Percentiles rank a stretch among this genome's conserved stretches.
Evolutionary conservation across 1,140 invertebrate genomes (phyloP).

Genomic region (Potamilus streckersoni): DNA sequence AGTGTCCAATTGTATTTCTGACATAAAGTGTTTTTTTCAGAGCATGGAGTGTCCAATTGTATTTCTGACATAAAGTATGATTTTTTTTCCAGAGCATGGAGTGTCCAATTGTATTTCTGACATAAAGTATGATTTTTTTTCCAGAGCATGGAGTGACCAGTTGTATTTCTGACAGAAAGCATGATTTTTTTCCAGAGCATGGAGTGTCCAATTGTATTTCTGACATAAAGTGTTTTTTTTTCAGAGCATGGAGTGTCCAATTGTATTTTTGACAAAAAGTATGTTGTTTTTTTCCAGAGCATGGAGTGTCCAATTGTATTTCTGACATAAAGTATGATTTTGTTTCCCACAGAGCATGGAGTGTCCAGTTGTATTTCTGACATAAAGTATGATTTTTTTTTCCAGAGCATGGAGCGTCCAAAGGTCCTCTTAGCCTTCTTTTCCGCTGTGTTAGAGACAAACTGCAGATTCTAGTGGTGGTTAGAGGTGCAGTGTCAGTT

Average conservation of each 20-base stretch:
- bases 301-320: constrained; percentile 37
- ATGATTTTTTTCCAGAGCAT: neutral
- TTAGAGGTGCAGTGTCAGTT: constrained; percentile 70
- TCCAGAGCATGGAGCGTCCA: constrained; percentile 32
- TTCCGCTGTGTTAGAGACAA: constrained; percentile 57
- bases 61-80: neutral
- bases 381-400: neutral
- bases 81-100: neutral
- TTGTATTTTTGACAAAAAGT: constrained; percentile 2
- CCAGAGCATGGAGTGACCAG: too few species aligned
- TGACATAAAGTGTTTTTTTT: neutral
- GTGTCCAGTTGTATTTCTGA: too few species aligned
- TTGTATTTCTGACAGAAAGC: constrained; percentile 1
- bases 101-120: neutral
- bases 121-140: constrained; percentile 6
- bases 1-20: too few species aligned
- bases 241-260: too few species aligned
- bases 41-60: neutral
- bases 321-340: neutral
- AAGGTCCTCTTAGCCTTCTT: constrained; percentile 61
- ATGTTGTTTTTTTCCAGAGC: constrained; percentile 34
- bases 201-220: neutral
- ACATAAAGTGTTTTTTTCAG: too few species aligned
- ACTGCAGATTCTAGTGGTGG: constrained; percentile 67
- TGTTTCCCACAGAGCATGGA: too few species aligned